A percentile compares a stretch with the other conserved stretches of the same genome.
Conservation (phyloP, 2,888 invertebrate genomes). For the Agrilus mali region DNA sequence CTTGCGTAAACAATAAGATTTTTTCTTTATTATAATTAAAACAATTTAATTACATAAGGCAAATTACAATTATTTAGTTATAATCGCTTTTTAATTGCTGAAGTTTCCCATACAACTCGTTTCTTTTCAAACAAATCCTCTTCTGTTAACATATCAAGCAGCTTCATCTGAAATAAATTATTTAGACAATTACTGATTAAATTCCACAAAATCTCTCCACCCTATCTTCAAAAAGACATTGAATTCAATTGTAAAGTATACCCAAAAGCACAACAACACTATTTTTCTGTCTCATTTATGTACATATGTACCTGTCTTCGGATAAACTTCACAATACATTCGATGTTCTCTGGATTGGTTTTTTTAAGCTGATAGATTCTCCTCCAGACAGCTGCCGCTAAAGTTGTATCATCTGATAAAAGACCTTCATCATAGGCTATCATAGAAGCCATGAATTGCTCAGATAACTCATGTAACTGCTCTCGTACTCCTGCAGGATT, state of each 20-base stretch:
- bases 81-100: slow-evolving; percentile 6
- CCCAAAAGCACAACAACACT: not conserved
- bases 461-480: slow-evolving; percentile 53
- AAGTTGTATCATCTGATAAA: slow-evolving; percentile 54
- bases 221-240: slow-evolving; percentile 13
- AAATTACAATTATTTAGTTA: not conserved
- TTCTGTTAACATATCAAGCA: slow-evolving; percentile 43
- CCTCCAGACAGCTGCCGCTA: slow-evolving; percentile 79
- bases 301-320: slow-evolving; percentile 74
- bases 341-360: slow-evolving; percentile 52
- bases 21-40: too few species aligned
- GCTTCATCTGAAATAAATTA: slow-evolving; percentile 34
- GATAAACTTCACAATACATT: slow-evolving; percentile 60
- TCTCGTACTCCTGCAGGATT: slow-evolving; percentile 47
- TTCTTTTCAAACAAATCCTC: slow-evolving; percentile 42
- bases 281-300: too few species aligned
- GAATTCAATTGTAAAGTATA: slow-evolving; percentile 1
- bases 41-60: too few species aligned
- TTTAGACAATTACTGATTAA: too few species aligned
- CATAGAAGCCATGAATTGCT: slow-evolving; percentile 74
- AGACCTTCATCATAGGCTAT: slow-evolving; percentile 83
- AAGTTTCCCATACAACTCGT: slow-evolving; percentile 16
- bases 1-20: too few species aligned
- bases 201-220: not conserved
- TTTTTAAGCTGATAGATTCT: slow-evolving; percentile 58